A percentile compares a stretch with the other conserved stretches of the same genome.
These are phyloP conservation scores for Meliscaeva auricollis DNA, from an alignment of 2,888 invertebrate species.

Conservation along the genomic window DNA sequence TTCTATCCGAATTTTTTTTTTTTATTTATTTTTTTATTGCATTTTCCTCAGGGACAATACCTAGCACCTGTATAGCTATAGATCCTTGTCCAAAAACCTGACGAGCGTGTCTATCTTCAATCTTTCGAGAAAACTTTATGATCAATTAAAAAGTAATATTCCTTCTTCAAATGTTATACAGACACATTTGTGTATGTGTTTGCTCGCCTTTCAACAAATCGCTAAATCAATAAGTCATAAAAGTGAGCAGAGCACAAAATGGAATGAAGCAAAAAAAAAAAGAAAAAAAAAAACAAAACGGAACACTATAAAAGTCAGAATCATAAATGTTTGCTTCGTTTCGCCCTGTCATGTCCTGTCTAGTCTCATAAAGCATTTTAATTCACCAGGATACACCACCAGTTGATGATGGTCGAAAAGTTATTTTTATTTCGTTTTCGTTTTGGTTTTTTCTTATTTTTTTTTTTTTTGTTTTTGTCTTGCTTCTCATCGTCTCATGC, in stretches of 20 bases:
- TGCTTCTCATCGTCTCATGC: background rate
- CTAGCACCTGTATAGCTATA: background rate
- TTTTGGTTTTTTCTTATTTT: background rate
- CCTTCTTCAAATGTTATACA: slow-evolving; percentile 26
- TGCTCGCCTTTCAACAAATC: slow-evolving; percentile 48
- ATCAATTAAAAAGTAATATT: slow-evolving; percentile 48
- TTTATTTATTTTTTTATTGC: background rate
- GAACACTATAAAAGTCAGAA: slow-evolving; percentile 55
- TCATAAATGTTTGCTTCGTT: slow-evolving; percentile 37
- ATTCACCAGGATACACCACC: slow-evolving; percentile 36
- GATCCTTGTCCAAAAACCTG: background rate
- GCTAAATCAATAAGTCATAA: slow-evolving; percentile 67
- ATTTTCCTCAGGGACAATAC: background rate
- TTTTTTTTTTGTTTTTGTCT: background rate
- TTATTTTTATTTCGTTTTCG: slow-evolving; percentile 1
- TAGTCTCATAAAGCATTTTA: slow-evolving; percentile 53
- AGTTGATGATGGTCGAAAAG: slow-evolving; percentile 37
- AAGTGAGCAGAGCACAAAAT: slow-evolving; percentile 19
- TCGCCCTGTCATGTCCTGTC: slow-evolving; percentile 45
- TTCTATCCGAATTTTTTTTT: background rate
- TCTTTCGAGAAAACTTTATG: slow-evolving; percentile 27
- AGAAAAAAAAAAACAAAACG: slow-evolving; percentile 11
- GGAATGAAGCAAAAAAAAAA: background rate
- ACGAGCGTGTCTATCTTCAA: slow-evolving; percentile 35
- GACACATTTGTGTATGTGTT: background rate